Evolutionary conservation across 2,113 vertebrate genomes (phyloP), one percentile per base, ranked within the genome.

Genomic region (Anas platyrhynchos): DNA sequence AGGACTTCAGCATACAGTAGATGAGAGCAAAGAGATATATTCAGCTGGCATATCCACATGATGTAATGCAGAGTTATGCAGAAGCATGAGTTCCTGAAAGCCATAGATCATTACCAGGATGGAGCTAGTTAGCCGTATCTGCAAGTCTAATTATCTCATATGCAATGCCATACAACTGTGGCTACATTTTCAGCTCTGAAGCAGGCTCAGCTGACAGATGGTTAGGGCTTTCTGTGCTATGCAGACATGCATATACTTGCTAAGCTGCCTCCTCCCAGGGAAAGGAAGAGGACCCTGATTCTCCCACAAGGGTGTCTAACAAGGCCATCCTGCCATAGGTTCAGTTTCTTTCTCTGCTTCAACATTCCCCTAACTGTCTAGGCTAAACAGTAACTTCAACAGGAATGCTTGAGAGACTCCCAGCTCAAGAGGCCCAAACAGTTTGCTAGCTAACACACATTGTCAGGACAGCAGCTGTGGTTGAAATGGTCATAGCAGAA

Each of bases 121-220:
- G 36, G 48, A 89, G n/a, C 77, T 84, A 43, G 61, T 79, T 56
- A 32, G 46, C 38, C 76, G 75, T 59, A 91, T 87, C 87, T 95
- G 77, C 80, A 89, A 91, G 74, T 81, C 87, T 95, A 86, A 95
- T 89, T 41, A 75, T 36, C 41, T 86, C 11, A 13, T 32, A 17
- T 29, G 52, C 61, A 63, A 32, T 82, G 61, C 81, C 52, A 26
- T 75, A 41, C n/a, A 11, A 71, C 44, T 0, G 6, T 56, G 76
- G 54, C 69, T 78, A 4, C 20, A 34, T 61, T 79, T 91, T 48
- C 82, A 76, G 58, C 89, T 91, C 32, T 21, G 43, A 75, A 86
- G 62, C 58, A 41, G 63, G 62, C 71, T 94, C 54, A 72, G 71
- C 85, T 82, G 77, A 63, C 56, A 71, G 74, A 38, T 59, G 62